A percentile compares a stretch with the other conserved stretches of the same genome.
These are phyloP conservation scores for Dendrolimus houi DNA, from an alignment of 2,888 invertebrate genomes.

Conservation along the genomic window DNA sequence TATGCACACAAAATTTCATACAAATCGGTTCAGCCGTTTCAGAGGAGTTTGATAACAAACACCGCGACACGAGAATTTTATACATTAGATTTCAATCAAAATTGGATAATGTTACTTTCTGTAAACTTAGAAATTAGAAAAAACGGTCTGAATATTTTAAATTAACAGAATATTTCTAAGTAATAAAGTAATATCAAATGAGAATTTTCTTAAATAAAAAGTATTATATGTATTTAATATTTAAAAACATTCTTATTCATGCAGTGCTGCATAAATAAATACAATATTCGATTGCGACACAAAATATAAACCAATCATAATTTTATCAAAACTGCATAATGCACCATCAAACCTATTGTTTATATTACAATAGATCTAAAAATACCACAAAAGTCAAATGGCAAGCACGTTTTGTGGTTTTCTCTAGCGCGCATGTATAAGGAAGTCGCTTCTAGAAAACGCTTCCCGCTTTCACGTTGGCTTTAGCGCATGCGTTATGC, in stretches of 20 bases:
- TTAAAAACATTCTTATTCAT: too few relatives aligned
- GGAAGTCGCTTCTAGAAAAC: constrained; percentile 57
- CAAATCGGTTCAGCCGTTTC: too few relatives aligned
- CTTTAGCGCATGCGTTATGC: constrained; percentile 57
- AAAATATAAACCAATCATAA: too few relatives aligned
- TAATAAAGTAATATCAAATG: neutral
- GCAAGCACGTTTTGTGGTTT: constrained; percentile 16
- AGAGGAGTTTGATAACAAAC: too few relatives aligned
- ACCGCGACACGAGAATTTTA: too few relatives aligned
- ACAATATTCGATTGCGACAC: too few relatives aligned
- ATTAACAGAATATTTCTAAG: neutral
- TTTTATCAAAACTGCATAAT: neutral
- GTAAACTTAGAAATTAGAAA: too few relatives aligned
- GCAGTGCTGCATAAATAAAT: too few relatives aligned
- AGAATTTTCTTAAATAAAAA: neutral
- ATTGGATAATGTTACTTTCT: too few relatives aligned
- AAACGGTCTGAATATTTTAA: neutral
- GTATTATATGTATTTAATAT: too few relatives aligned
- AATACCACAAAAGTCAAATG: constrained; percentile 14
- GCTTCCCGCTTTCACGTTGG: constrained; percentile 55
- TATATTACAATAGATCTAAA: constrained; percentile 5
- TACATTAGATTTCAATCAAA: too few relatives aligned
- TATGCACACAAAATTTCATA: too few relatives aligned
- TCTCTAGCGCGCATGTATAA: constrained; percentile 25
- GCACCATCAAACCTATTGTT: constrained; percentile 1